A percentile compares a stretch with the other conserved stretches of the same genome.
Evolutionary conservation across 2,797 vertebrate genomes (phyloP).

Genomic region (Pagetopsis macropterus): DNA sequence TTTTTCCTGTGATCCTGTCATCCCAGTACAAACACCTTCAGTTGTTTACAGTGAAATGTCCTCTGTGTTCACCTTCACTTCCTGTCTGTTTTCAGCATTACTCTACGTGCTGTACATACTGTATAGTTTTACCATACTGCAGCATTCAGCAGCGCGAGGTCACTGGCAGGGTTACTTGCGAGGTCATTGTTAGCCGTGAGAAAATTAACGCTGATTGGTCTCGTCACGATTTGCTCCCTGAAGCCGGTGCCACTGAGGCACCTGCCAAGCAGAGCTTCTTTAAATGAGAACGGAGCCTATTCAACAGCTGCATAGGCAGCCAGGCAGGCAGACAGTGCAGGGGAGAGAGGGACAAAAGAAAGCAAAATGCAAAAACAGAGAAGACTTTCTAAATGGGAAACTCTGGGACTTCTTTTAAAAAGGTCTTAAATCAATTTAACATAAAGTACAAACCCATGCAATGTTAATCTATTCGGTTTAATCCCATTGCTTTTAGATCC

Average conservation of each 20-base stretch:
- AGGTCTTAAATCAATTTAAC: constrained; percentile 82
- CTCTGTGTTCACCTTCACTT: constrained; percentile 82
- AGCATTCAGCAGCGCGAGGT: constrained; percentile 57
- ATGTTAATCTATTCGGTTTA: constrained; percentile 83
- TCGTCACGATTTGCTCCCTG: constrained; percentile 57
- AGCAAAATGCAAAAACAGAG: constrained; percentile 71
- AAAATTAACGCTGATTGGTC: constrained; percentile 75
- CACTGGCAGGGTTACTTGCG: constrained; percentile 61
- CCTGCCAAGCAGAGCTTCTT: constrained; percentile 72
- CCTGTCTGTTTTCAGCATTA: constrained; percentile 74
- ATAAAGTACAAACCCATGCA: constrained; percentile 79
- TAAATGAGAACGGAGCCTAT: constrained; percentile 68
- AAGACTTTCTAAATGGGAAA: constrained; percentile 68
- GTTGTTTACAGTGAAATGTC: constrained; percentile 81
- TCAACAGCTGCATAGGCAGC: constrained; percentile 74
- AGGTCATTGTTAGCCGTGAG: constrained; percentile 70
- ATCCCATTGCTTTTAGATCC: constrained; percentile 81
- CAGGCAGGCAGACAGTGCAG: constrained; percentile 64
- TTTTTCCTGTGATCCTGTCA: constrained; percentile 79
- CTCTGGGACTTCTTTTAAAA: constrained; percentile 68
- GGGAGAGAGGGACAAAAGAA: constrained; percentile 62
- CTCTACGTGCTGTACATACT: constrained; percentile 79
- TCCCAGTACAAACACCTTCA: constrained; percentile 73
- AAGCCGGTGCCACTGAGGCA: constrained; percentile 65
- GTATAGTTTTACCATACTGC: constrained; percentile 65